phyloP scores from a whole-genome alignment of 2,888 invertebrate genomes.

The Dryadula phaetusa region DNA sequence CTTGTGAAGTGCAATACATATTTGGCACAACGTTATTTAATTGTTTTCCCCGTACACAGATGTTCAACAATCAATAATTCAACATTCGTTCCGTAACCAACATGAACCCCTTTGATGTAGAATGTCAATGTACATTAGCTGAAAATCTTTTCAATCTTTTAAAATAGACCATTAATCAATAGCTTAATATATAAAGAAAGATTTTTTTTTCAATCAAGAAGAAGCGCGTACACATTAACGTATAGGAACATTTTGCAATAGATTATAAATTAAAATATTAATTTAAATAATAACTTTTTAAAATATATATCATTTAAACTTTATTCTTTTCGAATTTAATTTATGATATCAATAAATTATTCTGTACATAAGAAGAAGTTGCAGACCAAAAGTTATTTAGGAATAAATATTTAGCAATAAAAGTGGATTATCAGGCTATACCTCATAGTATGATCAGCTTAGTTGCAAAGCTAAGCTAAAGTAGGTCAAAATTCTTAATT shows the following conservation, averaged over 20 bases:
- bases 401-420: too few relatives aligned
- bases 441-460: slow-evolving; percentile 4
- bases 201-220: slow-evolving; percentile 28
- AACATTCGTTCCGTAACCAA: slow-evolving; percentile 69
- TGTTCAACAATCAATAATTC: slow-evolving; percentile 71
- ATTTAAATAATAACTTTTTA: too few relatives aligned
- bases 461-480: slow-evolving; percentile 2
- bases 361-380: too few relatives aligned
- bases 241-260: neutral
- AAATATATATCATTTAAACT: too few relatives aligned
- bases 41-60: slow-evolving; percentile 66
- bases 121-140: slow-evolving; percentile 47
- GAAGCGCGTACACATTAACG: slow-evolving; percentile 13
- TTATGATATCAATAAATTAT: neutral
- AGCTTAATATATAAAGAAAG: slow-evolving; percentile 23
- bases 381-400: too few relatives aligned
- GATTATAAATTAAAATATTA: too few relatives aligned
- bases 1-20: slow-evolving; percentile 55
- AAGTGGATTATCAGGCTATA: neutral
- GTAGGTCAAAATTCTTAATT: slow-evolving; percentile 8
- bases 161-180: slow-evolving; percentile 61
- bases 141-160: slow-evolving; percentile 56
- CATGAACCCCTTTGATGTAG: slow-evolving; percentile 51
- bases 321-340: neutral
- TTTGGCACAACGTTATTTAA: slow-evolving; percentile 70